Percentiles rank a stretch among this genome's conserved stretches.
Conservation (phyloP, 2,797 vertebrate genomes). For the Rhabdophis nuchalis region DNA sequence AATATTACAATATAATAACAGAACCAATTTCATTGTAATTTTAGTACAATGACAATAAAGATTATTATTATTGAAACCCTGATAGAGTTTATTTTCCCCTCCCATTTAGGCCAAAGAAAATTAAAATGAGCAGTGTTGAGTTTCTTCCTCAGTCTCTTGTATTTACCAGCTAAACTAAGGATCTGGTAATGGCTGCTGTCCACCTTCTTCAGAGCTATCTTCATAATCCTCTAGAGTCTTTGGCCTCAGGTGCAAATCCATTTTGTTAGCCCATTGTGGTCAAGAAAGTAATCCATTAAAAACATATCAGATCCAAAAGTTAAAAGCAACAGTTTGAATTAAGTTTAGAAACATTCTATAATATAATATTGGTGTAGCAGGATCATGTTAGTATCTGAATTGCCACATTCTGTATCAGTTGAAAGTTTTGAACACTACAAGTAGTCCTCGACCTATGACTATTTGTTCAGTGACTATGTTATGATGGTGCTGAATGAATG, state of each 20-base stretch:
- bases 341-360: neutral
- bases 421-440: neutral
- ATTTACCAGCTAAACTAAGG: neutral
- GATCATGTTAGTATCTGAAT: neutral
- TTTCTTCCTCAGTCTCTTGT: neutral
- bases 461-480: neutral
- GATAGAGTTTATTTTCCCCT: too few relatives aligned
- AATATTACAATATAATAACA: neutral
- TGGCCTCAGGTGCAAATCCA: neutral
- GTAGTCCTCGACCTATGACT: neutral
- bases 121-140: neutral
- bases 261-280: neutral
- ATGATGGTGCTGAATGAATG: neutral
- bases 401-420: neutral
- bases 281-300: neutral
- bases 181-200: neutral
- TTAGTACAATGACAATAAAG: too few relatives aligned
- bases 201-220: neutral
- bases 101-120: neutral
- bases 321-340: neutral
- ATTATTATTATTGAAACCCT: too few relatives aligned
- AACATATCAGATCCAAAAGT: neutral
- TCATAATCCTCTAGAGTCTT: neutral
- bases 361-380: neutral
- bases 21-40: too few relatives aligned